phyloP scores from a whole-genome alignment of 2,113 vertebrate genomes.

The Cromileptes altivelis region DNA sequence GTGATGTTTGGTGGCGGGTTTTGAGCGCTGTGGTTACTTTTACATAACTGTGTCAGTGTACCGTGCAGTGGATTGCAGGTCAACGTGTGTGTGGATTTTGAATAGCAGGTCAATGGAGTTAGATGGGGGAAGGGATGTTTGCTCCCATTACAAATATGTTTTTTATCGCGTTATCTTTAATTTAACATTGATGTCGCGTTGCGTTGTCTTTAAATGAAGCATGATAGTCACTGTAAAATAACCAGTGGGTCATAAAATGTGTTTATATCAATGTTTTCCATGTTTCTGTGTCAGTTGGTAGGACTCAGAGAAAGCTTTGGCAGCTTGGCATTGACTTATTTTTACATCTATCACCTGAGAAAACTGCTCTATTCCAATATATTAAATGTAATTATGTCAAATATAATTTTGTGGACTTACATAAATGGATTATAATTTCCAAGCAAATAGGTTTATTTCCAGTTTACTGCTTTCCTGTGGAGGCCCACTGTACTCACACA shows the following conservation, averaged over 20 bases:
- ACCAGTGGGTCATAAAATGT: not conserved
- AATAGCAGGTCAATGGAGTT: constrained; percentile 76
- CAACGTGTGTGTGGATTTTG: constrained; percentile 76
- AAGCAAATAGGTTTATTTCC: not conserved
- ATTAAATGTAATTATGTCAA: not conserved
- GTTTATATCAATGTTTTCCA: not conserved
- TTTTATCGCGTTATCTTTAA: not conserved
- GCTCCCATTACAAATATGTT: not conserved
- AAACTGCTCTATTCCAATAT: not conserved
- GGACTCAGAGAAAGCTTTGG: not conserved
- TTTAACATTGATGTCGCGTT: not conserved
- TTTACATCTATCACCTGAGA: not conserved
- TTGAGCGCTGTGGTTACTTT: constrained; percentile 53
- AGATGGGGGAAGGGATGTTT: constrained; percentile 48
- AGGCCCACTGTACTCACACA: not conserved
- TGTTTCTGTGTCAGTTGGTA: not conserved
- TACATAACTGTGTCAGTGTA: constrained; percentile 87
- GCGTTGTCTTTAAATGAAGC: not conserved
- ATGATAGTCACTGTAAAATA: not conserved
- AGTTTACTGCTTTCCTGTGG: not conserved
- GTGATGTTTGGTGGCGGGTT: not conserved
- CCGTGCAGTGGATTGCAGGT: constrained; percentile 83
- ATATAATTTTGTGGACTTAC: not conserved
- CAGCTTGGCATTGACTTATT: not conserved
- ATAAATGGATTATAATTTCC: not conserved